Percentiles rank a stretch among this genome's conserved stretches.
Conservation (phyloP, 2,888 invertebrate species). For the Thymelicus lineola region DNA sequence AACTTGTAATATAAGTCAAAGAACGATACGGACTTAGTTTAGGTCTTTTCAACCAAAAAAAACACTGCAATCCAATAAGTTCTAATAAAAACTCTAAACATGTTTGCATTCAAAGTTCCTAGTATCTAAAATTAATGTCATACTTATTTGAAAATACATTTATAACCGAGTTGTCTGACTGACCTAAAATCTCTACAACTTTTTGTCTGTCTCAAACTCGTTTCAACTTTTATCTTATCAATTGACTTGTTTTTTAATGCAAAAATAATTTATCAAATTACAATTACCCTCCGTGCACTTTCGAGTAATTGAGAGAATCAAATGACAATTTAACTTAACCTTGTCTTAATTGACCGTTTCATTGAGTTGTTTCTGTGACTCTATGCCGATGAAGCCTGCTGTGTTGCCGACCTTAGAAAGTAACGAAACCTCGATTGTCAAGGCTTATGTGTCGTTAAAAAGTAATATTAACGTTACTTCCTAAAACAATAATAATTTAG, state of each 20-base stretch:
- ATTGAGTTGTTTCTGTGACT: not conserved
- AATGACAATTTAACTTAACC: conserved; percentile 23
- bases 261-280: not conserved
- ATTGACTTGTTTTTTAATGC: not conserved
- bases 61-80: no score
- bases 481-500: no score
- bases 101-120: no score
- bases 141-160: not conserved
- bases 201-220: not conserved
- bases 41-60: not conserved
- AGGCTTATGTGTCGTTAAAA: not conserved
- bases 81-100: no score
- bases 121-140: no score
- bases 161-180: not conserved
- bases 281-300: not conserved
- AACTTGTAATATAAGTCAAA: conserved; percentile 1
- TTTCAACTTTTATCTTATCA: not conserved
- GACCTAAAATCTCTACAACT: not conserved
- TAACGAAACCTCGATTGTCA: conserved; percentile 16
- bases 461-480: not conserved
- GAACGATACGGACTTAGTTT: not conserved
- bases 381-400: not conserved
- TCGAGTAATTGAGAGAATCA: not conserved
- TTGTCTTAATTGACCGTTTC: conserved; percentile 25
- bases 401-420: conserved; percentile 28